phyloP scores from a whole-genome alignment of 2,797 vertebrate genomes.

The Notolepis coatsorum region DNA sequence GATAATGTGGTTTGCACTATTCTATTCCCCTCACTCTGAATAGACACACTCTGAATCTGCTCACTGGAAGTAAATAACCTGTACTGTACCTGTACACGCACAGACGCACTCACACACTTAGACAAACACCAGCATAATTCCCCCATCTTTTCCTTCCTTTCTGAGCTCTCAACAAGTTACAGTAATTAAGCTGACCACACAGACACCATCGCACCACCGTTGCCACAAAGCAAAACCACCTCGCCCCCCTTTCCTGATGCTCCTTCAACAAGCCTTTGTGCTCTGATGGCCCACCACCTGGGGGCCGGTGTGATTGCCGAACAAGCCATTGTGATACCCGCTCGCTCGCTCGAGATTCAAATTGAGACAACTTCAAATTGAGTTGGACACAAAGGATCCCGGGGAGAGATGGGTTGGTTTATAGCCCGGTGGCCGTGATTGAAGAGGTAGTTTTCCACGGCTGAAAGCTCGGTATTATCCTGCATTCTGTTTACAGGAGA shows the following conservation, averaged over 20 bases:
- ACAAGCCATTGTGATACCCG: not conserved
- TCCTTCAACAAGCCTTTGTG: constrained; percentile 16
- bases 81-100: not conserved
- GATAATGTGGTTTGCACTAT: no score
- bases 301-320: not conserved
- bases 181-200: constrained; percentile 9
- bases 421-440: constrained; percentile 28
- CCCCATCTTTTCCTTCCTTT: not conserved
- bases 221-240: not conserved
- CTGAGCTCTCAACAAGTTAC: constrained; percentile 2
- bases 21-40: not conserved
- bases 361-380: not conserved
- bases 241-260: not conserved
- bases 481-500: constrained; percentile 2
- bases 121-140: constrained; percentile 6
- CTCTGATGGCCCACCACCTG: constrained; percentile 29
- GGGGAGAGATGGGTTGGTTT: constrained; percentile 11
- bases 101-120: constrained; percentile 6
- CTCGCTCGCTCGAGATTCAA: no score
- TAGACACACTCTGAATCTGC: no score
- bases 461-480: constrained; percentile 10
- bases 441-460: constrained; percentile 36
- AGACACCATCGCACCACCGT: not conserved
- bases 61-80: no score
- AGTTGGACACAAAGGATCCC: constrained; percentile 33